phyloP scores from a whole-genome alignment of 1,140 invertebrate species.

The Diorhabda elongata region DNA sequence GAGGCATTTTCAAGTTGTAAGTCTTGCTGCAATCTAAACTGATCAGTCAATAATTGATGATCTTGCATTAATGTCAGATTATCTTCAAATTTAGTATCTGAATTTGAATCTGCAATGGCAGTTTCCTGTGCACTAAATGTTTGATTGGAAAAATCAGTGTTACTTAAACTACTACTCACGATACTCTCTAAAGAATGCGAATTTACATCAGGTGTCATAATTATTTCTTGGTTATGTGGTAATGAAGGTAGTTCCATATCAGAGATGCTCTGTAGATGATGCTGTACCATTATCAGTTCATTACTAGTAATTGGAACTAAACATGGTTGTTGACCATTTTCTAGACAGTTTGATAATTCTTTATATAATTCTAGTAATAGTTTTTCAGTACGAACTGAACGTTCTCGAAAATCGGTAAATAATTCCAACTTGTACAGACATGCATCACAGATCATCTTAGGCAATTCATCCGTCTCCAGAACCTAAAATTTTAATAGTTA shows the following conservation, averaged over 20 bases:
- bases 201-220: constrained; percentile 36
- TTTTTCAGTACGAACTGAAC: constrained; percentile 54
- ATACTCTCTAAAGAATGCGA: constrained; percentile 38
- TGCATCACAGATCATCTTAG: constrained; percentile 58
- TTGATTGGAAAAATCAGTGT: constrained; percentile 40
- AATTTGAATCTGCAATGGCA: constrained; percentile 24
- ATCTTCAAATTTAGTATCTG: constrained; percentile 24
- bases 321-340: constrained; percentile 41
- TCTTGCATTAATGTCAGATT: constrained; percentile 30
- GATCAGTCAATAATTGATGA: constrained; percentile 33
- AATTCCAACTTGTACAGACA: constrained; percentile 58
- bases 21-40: constrained; percentile 32
- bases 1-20: constrained; percentile 22
- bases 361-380: constrained; percentile 54
- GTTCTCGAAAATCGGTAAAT: constrained; percentile 57
- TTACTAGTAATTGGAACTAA: constrained; percentile 31
- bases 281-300: constrained; percentile 38
- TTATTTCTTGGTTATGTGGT: constrained; percentile 29
- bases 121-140: constrained; percentile 32
- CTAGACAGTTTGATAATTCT: constrained; percentile 40
- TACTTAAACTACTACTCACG: constrained; percentile 36
- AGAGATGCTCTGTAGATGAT: constrained; percentile 35
- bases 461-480: constrained; percentile 54
- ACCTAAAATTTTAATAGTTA: constrained; percentile 46
- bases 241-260: constrained; percentile 39